Evolutionary conservation across 1,140 invertebrate species (phyloP), one percentile per base, ranked within the genome.

Genomic region (Macrobrachium nipponense): DNA sequence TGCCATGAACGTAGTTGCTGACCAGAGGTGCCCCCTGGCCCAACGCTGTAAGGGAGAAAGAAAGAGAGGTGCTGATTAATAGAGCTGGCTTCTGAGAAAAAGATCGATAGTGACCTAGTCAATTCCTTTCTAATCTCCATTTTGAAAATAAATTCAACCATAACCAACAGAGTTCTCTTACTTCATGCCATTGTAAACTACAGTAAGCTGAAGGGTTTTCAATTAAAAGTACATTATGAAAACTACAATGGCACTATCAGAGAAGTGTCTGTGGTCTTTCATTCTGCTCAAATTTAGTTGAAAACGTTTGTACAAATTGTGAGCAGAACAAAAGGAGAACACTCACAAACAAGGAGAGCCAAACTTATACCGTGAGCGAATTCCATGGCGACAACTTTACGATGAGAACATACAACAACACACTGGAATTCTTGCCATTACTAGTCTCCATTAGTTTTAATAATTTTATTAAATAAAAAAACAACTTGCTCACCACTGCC

Each of bases 21-120:
- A 96, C 95, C 91, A 95, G 95, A 73, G 94, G 91, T 86, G 96
- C 95, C 91, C 97, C 96, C 91, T 96, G 95, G 88, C 95, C 96
- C 91, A 96, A 93, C 90, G 95, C 95, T 95, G 94, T 91, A 91
- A 93, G 93, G 92, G 92, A 93, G 92, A 93, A 92, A 93, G 91
- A 92, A 92, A 92, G 87, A 89, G 89, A 82, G 87, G 86, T 75
- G 70, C 75, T 85, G 76, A 87, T 89, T 82, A 89, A 89, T 89
- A 70, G 66, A 72, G 82, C 64, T 66, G 77, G 76, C 61, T 85
- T 68, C 51, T 36, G 62, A 79, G 51, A 78, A 79, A 66, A 73
- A 61, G 20, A 75, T 58, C 36, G 44, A 76, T 58, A 17, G 44
- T 76, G 36, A 60, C 59, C 61, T 58, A 27, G 58, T 23, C 23